Percentiles rank a stretch among this genome's conserved stretches.
Evolutionary conservation across 1,140 invertebrate species (phyloP).

Genomic region (Trichoplusia ni): DNA sequence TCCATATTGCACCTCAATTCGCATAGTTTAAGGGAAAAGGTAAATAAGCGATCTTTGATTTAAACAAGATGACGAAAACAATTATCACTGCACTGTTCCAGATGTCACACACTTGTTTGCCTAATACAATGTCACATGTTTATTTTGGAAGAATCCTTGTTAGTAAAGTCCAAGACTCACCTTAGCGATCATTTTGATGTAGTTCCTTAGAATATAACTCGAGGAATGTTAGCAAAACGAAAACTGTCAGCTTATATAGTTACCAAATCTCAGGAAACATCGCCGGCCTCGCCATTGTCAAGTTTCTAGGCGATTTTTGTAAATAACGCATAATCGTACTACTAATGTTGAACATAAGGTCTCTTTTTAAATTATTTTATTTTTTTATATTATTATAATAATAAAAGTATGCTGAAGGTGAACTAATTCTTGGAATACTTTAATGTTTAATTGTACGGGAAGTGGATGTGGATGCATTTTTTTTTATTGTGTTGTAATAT

Average conservation of each 20-base stretch:
- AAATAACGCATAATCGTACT: constrained; percentile 44
- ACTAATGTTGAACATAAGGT: constrained; percentile 37
- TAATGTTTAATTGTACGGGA: constrained; percentile 19
- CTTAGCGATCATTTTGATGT: constrained; percentile 60
- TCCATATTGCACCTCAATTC: too few relatives aligned
- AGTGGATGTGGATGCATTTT: background rate
- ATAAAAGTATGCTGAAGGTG: constrained; percentile 36
- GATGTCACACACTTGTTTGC: too few relatives aligned
- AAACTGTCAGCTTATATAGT: constrained; percentile 56
- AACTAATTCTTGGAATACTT: constrained; percentile 17
- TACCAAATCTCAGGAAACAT: constrained; percentile 48
- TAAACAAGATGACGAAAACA: too few relatives aligned
- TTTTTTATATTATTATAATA: constrained; percentile 38
- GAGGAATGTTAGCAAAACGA: constrained; percentile 44
- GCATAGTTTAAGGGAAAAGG: too few relatives aligned
- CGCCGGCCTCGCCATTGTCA: constrained; percentile 48
- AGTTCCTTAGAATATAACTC: constrained; percentile 35
- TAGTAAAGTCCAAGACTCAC: constrained; percentile 41
- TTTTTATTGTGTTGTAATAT: constrained; percentile 1
- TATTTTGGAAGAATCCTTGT: background rate
- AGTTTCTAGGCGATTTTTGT: constrained; percentile 47
- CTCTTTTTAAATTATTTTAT: constrained; percentile 39
- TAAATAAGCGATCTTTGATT: too few relatives aligned
- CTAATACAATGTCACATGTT: too few relatives aligned
- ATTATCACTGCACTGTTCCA: too few relatives aligned